phyloP scores from a whole-genome alignment of 1,140 invertebrate species.

The Akabosia matsudoensis region DNA sequence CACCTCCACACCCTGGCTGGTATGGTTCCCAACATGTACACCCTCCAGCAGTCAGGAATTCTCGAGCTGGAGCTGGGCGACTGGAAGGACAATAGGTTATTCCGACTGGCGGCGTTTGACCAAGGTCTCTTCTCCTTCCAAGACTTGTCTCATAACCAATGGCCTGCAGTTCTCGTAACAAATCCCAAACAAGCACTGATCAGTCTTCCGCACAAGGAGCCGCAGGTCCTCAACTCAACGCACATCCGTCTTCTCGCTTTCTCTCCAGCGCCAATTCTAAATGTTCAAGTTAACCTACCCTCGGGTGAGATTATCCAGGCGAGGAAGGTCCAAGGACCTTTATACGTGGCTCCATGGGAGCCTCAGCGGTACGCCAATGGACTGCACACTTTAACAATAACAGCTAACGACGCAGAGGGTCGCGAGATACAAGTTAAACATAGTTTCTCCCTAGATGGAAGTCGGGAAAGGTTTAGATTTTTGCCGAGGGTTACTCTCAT shows the following conservation, averaged over 20 bases:
- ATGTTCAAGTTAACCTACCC: constrained; percentile 66
- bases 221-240: constrained; percentile 66
- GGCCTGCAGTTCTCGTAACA: constrained; percentile 79
- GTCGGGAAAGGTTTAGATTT: constrained; percentile 62
- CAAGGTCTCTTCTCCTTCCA: constrained; percentile 85
- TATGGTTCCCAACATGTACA: constrained; percentile 79
- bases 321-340: constrained; percentile 62
- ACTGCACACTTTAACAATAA: no score
- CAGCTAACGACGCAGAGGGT: constrained; percentile 61
- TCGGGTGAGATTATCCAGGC: constrained; percentile 60
- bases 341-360: constrained; percentile 72
- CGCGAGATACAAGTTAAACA: constrained; percentile 61
- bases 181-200: constrained; percentile 83
- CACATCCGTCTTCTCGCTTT: constrained; percentile 77
- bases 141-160: constrained; percentile 70
- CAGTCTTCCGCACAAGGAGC: constrained; percentile 68
- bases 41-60: constrained; percentile 75
- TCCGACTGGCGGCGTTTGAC: constrained; percentile 77
- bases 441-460: constrained; percentile 73
- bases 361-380: constrained; percentile 63
- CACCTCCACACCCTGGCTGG: constrained; percentile 81
- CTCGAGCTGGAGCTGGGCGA: constrained; percentile 62
- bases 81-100: constrained; percentile 88
- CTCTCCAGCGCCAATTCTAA: constrained; percentile 62
- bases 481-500: constrained; percentile 68